Base-by-base conservation (phyloP, 2,797 vertebrate genomes). In the Pteronotus mesoamericanus region DNA sequence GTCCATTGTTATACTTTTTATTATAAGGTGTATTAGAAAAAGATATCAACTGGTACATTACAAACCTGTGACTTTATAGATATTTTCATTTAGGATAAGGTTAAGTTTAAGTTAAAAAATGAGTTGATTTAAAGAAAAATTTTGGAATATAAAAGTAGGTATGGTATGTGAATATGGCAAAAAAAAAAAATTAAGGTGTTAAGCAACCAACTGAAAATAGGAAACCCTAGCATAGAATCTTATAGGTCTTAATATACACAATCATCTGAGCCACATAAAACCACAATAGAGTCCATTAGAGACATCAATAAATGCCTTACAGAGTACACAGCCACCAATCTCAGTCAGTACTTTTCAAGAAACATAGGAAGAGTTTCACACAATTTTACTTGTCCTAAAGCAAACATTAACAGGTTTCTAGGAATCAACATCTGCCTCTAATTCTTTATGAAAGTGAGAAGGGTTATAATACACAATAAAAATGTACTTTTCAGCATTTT, bases 341-440 rank as follows among this genome's bases (percentile, higher is more conserved):
- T 88, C 57, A 64, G 46, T 86, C 32, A 91, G 0, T 68, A 96
- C 18, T 34, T 84, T 91, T 84, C 16, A 91, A 92, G 59, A 46
- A 75, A 86, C 80, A 61, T 9, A 39, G 46, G 21, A 39, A 92
- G 37, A 78, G 8, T 69, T 90, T 88, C 12, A 75, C n/a, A 86
- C 24, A 94, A 90, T 71, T 95, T 89, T 80, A 91, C 75, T 91
- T 87, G 29, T 94, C 29, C 79, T 93, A 46, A 46, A 80, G 51
- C 24, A 95, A 96, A 92, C 2, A 32, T 71, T 68, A 64, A 72
- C 9, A 84, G 7, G 3, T 78, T 91, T 66, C 44, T 91, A 89
- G 51, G 68, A 89, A 59, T 92, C 42, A 94, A 92, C 53, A 90
- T 64, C 18, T 72, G 16, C 24, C n/a, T 86, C 51, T 72, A 46